Percentiles rank a stretch among this genome's conserved stretches.
Evolutionary conservation across 2,888 invertebrate species (phyloP).

Genomic region (Toxonevra muliebris): DNA sequence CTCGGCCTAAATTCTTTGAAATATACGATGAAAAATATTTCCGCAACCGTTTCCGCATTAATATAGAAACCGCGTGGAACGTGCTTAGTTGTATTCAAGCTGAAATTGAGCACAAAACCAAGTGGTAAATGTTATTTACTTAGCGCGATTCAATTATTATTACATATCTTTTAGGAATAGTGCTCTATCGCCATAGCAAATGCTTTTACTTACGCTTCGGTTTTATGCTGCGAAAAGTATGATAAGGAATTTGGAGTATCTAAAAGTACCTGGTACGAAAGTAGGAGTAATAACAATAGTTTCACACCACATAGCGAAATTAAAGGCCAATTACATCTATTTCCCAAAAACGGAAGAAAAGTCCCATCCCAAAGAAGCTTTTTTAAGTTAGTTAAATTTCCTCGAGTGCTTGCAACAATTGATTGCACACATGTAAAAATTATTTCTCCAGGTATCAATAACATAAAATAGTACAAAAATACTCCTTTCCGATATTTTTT

Average conservation of each 20-base stretch:
- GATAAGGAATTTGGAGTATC: conserved; percentile 5
- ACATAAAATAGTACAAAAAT: not conserved
- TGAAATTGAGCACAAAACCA: too few species aligned
- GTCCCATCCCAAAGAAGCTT: not conserved
- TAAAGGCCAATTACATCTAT: not conserved
- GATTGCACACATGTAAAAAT: conserved; percentile 12
- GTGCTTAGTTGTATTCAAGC: too few species aligned
- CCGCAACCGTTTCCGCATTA: conserved; percentile 1
- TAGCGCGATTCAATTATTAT: too few species aligned
- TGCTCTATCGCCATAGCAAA: not conserved
- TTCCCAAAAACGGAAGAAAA: not conserved
- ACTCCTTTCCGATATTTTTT: not conserved
- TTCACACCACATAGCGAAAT: conserved; percentile 1
- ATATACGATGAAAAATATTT: not conserved
- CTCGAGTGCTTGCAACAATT: conserved; percentile 9
- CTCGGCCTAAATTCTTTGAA: not conserved
- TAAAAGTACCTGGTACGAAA: not conserved
- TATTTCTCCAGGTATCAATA: conserved; percentile 12
- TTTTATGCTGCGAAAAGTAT: not conserved
- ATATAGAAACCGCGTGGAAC: too few species aligned
- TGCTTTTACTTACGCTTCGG: conserved; percentile 6
- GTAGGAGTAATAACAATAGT: conserved; percentile 2
- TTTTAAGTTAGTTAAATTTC: conserved; percentile 4
- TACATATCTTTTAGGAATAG: too few species aligned
- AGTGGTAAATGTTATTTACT: too few species aligned